Conservation (phyloP, 2,113 vertebrate genomes). For the Brienomyrus longianalis region DNA sequence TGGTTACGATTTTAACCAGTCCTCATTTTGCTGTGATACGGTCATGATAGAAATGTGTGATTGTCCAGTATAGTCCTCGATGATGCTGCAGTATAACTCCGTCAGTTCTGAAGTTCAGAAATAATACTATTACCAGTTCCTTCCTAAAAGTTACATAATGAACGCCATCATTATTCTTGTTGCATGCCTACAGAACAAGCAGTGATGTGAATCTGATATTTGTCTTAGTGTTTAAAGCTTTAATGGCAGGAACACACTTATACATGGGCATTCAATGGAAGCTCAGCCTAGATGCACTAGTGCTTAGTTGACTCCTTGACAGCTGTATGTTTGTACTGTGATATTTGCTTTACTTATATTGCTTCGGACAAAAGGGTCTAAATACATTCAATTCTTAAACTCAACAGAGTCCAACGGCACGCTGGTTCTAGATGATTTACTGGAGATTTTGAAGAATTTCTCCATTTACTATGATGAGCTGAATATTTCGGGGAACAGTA, state of each 20-base stretch:
- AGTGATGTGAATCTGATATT: background rate
- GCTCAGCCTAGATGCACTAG: background rate
- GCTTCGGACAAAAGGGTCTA: background rate
- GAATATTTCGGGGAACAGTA: slow-evolving; percentile 43
- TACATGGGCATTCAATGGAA: background rate
- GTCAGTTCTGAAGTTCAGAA: background rate
- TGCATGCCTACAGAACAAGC: background rate
- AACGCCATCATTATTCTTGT: background rate
- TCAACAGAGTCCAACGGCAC: slow-evolving; percentile 43
- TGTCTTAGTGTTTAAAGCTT: background rate
- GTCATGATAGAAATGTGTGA: background rate
- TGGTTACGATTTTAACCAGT: background rate
- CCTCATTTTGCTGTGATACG: background rate
- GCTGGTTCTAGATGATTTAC: background rate
- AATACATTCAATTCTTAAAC: background rate
- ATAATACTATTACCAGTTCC: background rate
- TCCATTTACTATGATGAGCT: slow-evolving; percentile 25
- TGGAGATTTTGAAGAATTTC: slow-evolving; percentile 25
- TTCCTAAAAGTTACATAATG: background rate
- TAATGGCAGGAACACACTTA: background rate
- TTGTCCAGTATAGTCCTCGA: background rate
- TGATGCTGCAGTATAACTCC: background rate
- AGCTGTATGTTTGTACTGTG: background rate
- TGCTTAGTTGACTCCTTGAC: background rate
- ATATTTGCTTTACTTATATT: background rate